Conservation (phyloP, 2,888 invertebrate genomes). For the Dendrolimus houi region DNA sequence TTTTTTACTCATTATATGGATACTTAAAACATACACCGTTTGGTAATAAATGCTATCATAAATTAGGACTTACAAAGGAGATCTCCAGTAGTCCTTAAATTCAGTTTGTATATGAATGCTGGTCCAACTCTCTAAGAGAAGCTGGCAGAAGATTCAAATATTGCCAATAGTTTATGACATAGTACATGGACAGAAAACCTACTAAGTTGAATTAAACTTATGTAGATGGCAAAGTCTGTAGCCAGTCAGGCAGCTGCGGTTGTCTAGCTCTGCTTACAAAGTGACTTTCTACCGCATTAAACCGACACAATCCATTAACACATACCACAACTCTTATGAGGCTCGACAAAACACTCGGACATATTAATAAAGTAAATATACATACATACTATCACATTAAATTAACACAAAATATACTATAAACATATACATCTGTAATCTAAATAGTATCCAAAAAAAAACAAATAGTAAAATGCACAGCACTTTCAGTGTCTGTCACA, state of each 20-base stretch:
- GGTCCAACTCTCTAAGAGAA: slow-evolving; percentile 11
- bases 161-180: slow-evolving; percentile 13
- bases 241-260: slow-evolving; percentile 19
- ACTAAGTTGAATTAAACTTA: slow-evolving; percentile 24
- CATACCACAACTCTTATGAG: slow-evolving; percentile 34
- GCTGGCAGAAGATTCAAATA: slow-evolving; percentile 5
- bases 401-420: slow-evolving; percentile 74
- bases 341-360: slow-evolving; percentile 40
- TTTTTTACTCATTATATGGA: slow-evolving; percentile 60
- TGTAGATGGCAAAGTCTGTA: slow-evolving; percentile 24
- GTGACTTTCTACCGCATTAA: no score
- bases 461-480: slow-evolving; percentile 60
- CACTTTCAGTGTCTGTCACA: slow-evolving; percentile 66
- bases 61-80: slow-evolving; percentile 53
- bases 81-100: slow-evolving; percentile 55
- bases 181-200: slow-evolving; percentile 20
- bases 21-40: slow-evolving; percentile 70
- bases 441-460: slow-evolving; percentile 64
- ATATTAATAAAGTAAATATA: slow-evolving; percentile 62
- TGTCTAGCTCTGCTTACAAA: slow-evolving; percentile 9
- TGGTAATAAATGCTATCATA: slow-evolving; percentile 75
- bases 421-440: slow-evolving; percentile 61
- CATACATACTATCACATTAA: slow-evolving; percentile 71
- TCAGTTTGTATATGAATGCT: slow-evolving; percentile 51
- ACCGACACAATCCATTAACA: slow-evolving; percentile 19